A percentile compares a stretch with the other conserved stretches of the same genome.
Conservation (phyloP, 2,888 invertebrate genomes). For the Apotomis turbidana region DNA sequence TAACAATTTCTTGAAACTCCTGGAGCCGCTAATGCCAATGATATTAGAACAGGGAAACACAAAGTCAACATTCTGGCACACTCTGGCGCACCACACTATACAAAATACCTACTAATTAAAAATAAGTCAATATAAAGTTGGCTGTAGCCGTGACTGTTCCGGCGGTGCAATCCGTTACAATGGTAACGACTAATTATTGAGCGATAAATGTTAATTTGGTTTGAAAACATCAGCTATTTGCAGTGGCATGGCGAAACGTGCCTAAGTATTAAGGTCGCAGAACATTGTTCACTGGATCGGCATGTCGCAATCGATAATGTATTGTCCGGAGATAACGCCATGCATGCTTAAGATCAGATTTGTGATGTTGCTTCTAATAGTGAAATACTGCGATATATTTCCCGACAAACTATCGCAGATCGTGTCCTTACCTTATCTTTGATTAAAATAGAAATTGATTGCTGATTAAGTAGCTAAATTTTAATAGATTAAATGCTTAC, state of each 20-base stretch:
- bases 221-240: constrained; percentile 44
- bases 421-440: too few species aligned
- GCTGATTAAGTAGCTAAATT: too few species aligned
- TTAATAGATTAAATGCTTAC: too few species aligned
- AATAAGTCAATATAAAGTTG: constrained; percentile 25
- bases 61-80: constrained; percentile 19
- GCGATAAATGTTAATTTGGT: constrained; percentile 49
- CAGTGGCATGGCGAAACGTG: constrained; percentile 46
- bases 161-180: constrained; percentile 29
- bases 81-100: background rate
- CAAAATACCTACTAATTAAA: constrained; percentile 19
- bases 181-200: constrained; percentile 46
- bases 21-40: constrained; percentile 18
- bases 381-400: background rate
- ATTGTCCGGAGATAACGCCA: constrained; percentile 38
- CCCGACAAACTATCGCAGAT: too few species aligned
- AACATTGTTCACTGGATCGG: constrained; percentile 40
- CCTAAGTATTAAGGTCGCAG: constrained; percentile 40
- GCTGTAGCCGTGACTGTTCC: constrained; percentile 27
- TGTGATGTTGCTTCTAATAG: constrained; percentile 7
- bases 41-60: constrained; percentile 12
- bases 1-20: constrained; percentile 18
- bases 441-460: too few species aligned
- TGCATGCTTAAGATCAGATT: constrained; percentile 26
- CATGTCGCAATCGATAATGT: constrained; percentile 42